Percentiles rank a stretch among this genome's conserved stretches.
Conservation (phyloP, 2,113 vertebrate species). For the Grammomys dolichurus region DNA sequence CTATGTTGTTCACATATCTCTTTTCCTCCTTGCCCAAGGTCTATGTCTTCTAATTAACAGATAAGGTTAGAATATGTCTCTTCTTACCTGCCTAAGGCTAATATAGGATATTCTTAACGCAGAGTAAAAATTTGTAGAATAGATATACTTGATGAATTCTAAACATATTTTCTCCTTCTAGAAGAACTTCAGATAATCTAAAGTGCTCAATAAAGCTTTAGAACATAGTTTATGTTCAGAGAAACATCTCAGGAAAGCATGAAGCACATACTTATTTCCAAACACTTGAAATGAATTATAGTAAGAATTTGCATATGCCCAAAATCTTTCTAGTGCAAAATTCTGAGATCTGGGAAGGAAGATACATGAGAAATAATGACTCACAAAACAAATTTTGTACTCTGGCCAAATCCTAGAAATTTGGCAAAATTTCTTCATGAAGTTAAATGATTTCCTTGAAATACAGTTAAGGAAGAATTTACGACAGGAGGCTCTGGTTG, state of each 20-base stretch:
- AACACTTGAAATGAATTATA: neutral
- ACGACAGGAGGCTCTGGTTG: neutral
- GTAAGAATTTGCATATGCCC: neutral
- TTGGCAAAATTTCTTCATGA: neutral
- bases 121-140: neutral
- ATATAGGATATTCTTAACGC: neutral
- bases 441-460: constrained; percentile 51
- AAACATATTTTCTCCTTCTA: neutral
- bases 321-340: neutral
- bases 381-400: constrained; percentile 27
- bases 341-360: neutral
- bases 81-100: neutral
- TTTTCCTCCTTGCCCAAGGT: neutral
- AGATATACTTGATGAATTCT: neutral
- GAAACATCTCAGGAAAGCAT: neutral
- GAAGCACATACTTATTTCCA: neutral
- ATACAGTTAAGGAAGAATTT: constrained; percentile 49
- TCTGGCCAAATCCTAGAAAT: neutral
- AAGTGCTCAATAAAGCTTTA: neutral
- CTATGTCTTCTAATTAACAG: neutral
- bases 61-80: neutral
- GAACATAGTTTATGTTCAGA: neutral
- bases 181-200: neutral
- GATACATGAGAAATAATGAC: neutral
- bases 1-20: neutral